These are phyloP conservation scores for Gryon sp. DNA, from an alignment of 1,140 invertebrate genomes.

Conservation along the genomic window DNA sequence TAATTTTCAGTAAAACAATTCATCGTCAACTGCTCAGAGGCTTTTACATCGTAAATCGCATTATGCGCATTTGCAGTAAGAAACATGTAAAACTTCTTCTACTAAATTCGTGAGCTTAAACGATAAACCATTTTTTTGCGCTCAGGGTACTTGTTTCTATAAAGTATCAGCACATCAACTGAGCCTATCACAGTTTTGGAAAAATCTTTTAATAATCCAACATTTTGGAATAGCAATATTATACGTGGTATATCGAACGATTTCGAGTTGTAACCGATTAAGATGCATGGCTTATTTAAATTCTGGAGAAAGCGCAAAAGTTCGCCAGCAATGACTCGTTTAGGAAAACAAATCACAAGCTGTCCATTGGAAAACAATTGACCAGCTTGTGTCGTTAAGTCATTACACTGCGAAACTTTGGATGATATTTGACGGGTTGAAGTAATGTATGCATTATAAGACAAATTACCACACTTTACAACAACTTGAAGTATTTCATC, in stretches of 20 bases:
- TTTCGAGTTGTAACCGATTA: conserved; percentile 20
- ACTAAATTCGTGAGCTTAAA: conserved; percentile 20
- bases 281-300: conserved; percentile 6
- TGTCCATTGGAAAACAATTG: conserved; percentile 10
- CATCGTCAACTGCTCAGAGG: conserved; percentile 14
- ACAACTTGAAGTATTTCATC: conserved; percentile 22
- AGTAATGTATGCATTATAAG: conserved; percentile 3
- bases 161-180: conserved; percentile 7
- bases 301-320: background rate
- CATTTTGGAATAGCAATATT: conserved; percentile 5
- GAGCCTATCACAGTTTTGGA: conserved; percentile 6
- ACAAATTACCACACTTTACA: conserved; percentile 1
- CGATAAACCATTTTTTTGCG: conserved; percentile 7
- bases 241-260: conserved; percentile 20
- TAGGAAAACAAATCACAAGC: background rate
- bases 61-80: conserved; percentile 21
- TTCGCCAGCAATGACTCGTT: background rate
- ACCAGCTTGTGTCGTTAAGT: background rate
- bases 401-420: background rate
- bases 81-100: background rate
- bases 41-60: conserved; percentile 5
- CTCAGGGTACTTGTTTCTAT: conserved; percentile 19
- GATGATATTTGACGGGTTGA: background rate
- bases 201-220: conserved; percentile 27
- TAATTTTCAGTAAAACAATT: conserved; percentile 8